phyloP scores from a whole-genome alignment of 2,113 vertebrate genomes.

The Crotalus tigris region DNA sequence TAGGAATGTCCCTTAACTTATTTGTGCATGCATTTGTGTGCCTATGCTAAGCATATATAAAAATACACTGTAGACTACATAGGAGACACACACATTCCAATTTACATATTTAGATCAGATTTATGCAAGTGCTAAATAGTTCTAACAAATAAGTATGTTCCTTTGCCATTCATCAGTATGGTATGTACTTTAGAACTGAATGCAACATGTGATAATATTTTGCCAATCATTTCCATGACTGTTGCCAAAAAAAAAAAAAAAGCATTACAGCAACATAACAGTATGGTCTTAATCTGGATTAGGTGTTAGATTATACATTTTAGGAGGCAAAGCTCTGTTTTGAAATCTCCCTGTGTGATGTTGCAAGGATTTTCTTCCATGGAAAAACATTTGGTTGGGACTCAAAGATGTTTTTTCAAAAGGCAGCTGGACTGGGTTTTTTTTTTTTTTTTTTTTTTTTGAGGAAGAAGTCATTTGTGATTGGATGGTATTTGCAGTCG shows the following conservation, averaged over 20 bases:
- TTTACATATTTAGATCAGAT: background rate
- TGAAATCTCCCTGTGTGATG: background rate
- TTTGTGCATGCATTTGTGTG: background rate
- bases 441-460: background rate
- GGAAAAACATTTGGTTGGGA: background rate
- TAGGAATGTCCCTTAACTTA: background rate
- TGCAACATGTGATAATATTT: background rate
- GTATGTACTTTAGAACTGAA: background rate
- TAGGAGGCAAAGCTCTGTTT: background rate
- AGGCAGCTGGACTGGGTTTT: background rate
- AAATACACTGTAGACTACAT: background rate
- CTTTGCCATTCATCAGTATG: background rate
- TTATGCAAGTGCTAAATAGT: background rate
- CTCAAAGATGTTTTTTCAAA: background rate
- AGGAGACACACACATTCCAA: background rate
- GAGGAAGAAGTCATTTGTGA: background rate
- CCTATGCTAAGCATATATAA: background rate
- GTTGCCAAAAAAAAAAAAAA: background rate
- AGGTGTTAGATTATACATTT: background rate
- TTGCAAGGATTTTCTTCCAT: background rate
- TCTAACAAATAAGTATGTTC: background rate
- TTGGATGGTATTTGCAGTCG: background rate
- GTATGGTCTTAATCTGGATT: background rate
- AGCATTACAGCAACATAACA: background rate
- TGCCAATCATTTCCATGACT: background rate